Evolutionary conservation across 2,797 vertebrate species (phyloP), one percentile per base, ranked within the genome.

Genomic region (Arctocebus calabarensis): DNA sequence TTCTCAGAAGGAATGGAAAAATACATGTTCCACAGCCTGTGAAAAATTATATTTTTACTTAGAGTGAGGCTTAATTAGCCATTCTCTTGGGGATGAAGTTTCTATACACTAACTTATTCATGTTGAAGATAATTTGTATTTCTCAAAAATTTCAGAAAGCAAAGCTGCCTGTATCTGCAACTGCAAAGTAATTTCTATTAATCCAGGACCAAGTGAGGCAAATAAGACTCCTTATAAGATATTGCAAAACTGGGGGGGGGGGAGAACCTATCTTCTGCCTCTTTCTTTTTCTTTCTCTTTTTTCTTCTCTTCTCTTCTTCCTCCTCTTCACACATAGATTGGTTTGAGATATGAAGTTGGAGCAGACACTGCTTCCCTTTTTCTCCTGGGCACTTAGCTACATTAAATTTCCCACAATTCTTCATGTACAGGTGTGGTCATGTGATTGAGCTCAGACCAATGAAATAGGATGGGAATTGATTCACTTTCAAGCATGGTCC

Each of bases 41-140:
- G 94, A 97, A 92, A 88, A 97, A 96, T 85, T 96, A 52, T 82
- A 79, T 52, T 94, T 95, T 95, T 84, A 88, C 84, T 71, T 9
- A 81, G 75, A 82, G 34, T 52, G 59, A 94, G 64, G 81, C 78
- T 90, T 78, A 92, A 83, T 96, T 88, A 95, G 64, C 45, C 34
- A 84, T 89, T 88, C 79, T 95, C 66, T 75, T 96, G 75, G 85
- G 93, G 94, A 94, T 88, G 48, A 90, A 95, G 34, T 94, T 86
- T 59, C 77, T 79, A 88, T 45, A 59, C 45, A 86, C 3, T 48
- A 94, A 84, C 10, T 90, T 62, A 93, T 86, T 93, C 88, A 62
- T 68, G 40, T 40, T 78, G 83, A 94, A 88, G 40, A 71, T 84
- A 74, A 92, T 84, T 62, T 85, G 27, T 78, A 70, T 84, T 96